These are phyloP conservation scores for Taenioides sp. DNA, from an alignment of 2,797 vertebrate species.

Conservation along the genomic window DNA sequence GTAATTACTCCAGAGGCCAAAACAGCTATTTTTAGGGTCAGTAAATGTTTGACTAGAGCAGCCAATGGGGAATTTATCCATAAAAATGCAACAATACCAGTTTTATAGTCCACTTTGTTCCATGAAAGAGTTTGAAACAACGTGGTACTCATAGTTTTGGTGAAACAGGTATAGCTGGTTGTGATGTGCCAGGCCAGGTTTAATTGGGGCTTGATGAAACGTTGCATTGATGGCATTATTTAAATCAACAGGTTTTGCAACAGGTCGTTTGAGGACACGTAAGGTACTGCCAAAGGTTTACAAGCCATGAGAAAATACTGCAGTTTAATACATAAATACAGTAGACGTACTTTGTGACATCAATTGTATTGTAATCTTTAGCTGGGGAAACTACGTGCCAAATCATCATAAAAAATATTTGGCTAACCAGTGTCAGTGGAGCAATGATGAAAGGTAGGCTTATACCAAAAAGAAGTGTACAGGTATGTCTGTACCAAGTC, in stretches of 20 bases:
- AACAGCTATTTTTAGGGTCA: conserved; percentile 79
- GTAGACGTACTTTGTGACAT: background rate
- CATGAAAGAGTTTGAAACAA: conserved; percentile 55
- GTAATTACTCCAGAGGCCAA: conserved; percentile 76
- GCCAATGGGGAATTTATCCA: conserved; percentile 63
- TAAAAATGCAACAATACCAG: conserved; percentile 66
- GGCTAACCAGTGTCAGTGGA: too few relatives aligned
- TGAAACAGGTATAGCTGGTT: conserved; percentile 60
- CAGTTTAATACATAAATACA: background rate
- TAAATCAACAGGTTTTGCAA: conserved; percentile 5
- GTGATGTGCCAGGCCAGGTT: conserved; percentile 11
- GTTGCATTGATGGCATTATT: background rate
- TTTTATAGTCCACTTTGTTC: conserved; percentile 70
- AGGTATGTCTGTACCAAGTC: too few relatives aligned
- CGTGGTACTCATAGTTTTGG: conserved; percentile 27
- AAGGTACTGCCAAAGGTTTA: background rate
- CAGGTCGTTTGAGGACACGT: background rate
- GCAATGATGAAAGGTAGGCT: too few relatives aligned
- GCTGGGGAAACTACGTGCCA: background rate
- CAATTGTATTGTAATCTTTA: background rate
- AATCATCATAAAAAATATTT: too few relatives aligned
- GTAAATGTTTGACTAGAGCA: conserved; percentile 75
- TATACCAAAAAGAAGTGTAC: too few relatives aligned
- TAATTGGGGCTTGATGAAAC: conserved; percentile 5
- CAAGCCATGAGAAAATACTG: background rate